These are phyloP conservation scores for Campopleginae sp. DNA, from an alignment of 2,888 invertebrate species.

Conservation along the genomic window DNA sequence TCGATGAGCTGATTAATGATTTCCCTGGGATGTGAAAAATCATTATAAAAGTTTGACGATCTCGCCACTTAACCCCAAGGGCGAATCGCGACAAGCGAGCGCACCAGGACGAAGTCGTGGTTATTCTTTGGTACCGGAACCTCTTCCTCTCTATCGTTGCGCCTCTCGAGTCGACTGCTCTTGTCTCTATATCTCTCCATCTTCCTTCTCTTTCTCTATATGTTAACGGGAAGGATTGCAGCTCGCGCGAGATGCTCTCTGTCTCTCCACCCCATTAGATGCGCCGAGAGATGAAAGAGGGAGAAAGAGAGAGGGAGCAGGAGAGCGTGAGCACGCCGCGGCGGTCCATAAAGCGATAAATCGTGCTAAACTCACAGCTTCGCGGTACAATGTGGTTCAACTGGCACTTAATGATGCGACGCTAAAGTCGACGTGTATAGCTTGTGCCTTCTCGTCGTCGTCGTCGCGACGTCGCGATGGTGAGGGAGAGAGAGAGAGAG, in stretches of 20 bases:
- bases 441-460: slow-evolving; percentile 34
- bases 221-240: slow-evolving; percentile 1
- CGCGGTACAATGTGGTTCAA: slow-evolving; percentile 72
- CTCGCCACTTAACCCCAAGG: slow-evolving; percentile 81
- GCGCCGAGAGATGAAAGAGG: slow-evolving; percentile 50
- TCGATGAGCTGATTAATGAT: slow-evolving; percentile 77
- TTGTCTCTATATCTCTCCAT: slow-evolving; percentile 15
- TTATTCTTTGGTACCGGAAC: slow-evolving; percentile 61
- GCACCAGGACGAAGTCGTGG: slow-evolving; percentile 55
- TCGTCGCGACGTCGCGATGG: slow-evolving; percentile 60
- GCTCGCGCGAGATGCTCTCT: slow-evolving; percentile 22
- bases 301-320: slow-evolving; percentile 47
- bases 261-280: slow-evolving; percentile 64
- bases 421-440: slow-evolving; percentile 65
- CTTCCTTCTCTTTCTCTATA: slow-evolving; percentile 35
- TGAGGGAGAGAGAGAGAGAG: slow-evolving; percentile 61
- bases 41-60: slow-evolving; percentile 79
- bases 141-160: slow-evolving; percentile 66
- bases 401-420: slow-evolving; percentile 77
- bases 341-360: slow-evolving; percentile 81
- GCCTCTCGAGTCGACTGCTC: slow-evolving; percentile 36
- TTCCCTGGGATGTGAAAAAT: slow-evolving; percentile 73
- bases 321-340: slow-evolving; percentile 67
- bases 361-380: slow-evolving; percentile 76
- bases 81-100: slow-evolving; percentile 76